Conservation (phyloP, 2,888 invertebrate genomes). For the Emmelina monodactyla region DNA sequence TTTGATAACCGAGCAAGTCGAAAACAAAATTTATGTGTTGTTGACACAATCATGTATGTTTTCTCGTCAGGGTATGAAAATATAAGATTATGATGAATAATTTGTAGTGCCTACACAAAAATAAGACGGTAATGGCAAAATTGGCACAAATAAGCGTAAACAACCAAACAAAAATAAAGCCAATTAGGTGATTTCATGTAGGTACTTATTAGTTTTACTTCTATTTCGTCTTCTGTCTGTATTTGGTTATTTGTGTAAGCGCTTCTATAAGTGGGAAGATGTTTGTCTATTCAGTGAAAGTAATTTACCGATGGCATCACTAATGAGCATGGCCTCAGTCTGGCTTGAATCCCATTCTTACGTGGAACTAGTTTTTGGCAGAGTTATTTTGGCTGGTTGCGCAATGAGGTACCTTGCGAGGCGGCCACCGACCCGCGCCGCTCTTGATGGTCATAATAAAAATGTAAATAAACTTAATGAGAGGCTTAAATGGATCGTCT, state of each 20-base stretch:
- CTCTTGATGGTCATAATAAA: slow-evolving; percentile 40
- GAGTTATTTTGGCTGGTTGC: slow-evolving; percentile 46
- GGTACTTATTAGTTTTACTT: too few species aligned
- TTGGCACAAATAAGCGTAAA: slow-evolving; percentile 19
- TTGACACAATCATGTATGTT: too few species aligned
- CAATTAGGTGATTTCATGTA: too few species aligned
- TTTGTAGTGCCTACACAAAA: too few species aligned
- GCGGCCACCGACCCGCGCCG: slow-evolving; percentile 42
- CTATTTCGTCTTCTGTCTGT: too few species aligned
- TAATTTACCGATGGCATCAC: background rate
- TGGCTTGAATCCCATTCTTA: slow-evolving; percentile 28
- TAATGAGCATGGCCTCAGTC: slow-evolving; percentile 15
- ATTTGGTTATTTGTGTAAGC: too few species aligned
- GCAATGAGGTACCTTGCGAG: slow-evolving; percentile 39
- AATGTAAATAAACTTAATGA: slow-evolving; percentile 51
- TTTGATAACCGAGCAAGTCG: too few species aligned
- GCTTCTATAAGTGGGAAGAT: too few species aligned
- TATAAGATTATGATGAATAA: too few species aligned
- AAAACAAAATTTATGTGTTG: too few species aligned
- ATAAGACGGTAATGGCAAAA: slow-evolving; percentile 21
- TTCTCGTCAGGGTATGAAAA: too few species aligned
- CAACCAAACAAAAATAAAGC: too few species aligned
- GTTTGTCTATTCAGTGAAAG: slow-evolving; percentile 14
- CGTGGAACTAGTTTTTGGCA: slow-evolving; percentile 57
- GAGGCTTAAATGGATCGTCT: slow-evolving; percentile 27